Conservation (phyloP, 53 echinoderm and acorn worm genomes). For the Holothuria scabra region DNA sequence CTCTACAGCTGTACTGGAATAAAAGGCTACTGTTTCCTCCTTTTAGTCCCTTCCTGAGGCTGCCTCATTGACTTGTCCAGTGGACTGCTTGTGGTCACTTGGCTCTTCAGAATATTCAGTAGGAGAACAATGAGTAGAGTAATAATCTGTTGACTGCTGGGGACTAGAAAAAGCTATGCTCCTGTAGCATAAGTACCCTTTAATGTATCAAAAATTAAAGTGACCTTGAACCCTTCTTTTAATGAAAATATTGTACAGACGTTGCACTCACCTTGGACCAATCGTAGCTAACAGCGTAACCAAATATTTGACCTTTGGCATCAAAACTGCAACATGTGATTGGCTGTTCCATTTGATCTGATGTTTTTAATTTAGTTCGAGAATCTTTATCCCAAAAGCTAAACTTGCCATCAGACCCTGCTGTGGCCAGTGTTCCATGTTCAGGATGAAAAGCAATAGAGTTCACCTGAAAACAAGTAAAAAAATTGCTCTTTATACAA, state of each 20-base stretch:
- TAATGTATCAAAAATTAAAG: too few relatives aligned
- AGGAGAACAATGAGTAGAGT: too few relatives aligned
- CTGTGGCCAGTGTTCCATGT: slow-evolving; percentile 94
- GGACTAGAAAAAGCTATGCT: too few relatives aligned
- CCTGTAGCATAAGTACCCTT: too few relatives aligned
- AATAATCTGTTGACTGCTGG: too few relatives aligned
- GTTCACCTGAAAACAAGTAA: slow-evolving; percentile 73
- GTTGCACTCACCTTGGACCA: slow-evolving; percentile 93
- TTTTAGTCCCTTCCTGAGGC: too few relatives aligned
- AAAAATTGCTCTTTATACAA: not conserved
- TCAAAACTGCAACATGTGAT: slow-evolving; percentile 89
- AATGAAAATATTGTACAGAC: not conserved
- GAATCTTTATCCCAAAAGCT: slow-evolving; percentile 99
- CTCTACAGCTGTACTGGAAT: too few relatives aligned
- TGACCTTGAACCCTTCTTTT: too few relatives aligned
- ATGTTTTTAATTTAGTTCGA: slow-evolving; percentile 95
- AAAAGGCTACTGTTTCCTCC: too few relatives aligned
- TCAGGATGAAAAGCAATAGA: slow-evolving; percentile 97
- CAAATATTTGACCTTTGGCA: slow-evolving; percentile 98
- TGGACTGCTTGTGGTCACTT: too few relatives aligned
- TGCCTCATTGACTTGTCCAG: too few relatives aligned
- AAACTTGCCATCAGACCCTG: slow-evolving; percentile 96
- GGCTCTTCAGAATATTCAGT: too few relatives aligned
- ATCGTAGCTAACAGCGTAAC: slow-evolving; percentile 91
- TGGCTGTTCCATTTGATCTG: slow-evolving; percentile 95